Evolutionary conservation across 2,888 invertebrate genomes (phyloP).

Genomic region (Agriotes lineatus): DNA sequence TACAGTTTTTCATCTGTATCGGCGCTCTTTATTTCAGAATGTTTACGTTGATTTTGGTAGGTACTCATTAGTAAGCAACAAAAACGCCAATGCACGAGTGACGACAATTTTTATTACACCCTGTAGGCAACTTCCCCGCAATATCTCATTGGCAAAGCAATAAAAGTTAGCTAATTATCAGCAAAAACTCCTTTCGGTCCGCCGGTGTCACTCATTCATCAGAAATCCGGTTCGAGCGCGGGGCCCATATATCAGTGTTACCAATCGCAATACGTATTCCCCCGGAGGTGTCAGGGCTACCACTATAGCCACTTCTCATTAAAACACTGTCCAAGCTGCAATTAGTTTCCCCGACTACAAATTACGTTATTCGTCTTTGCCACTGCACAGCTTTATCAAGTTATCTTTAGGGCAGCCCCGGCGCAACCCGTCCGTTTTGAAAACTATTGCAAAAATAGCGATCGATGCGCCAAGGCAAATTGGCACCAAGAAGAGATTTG

Average conservation of each 20-base stretch:
- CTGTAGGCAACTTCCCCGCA: too few species aligned
- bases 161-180: conserved; percentile 16
- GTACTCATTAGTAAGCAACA: too few species aligned
- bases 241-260: conserved; percentile 61
- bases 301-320: conserved; percentile 66
- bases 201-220: conserved; percentile 29
- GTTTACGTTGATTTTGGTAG: too few species aligned
- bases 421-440: not conserved
- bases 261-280: conserved; percentile 66
- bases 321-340: conserved; percentile 68
- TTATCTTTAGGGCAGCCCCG: conserved; percentile 33
- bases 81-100: too few species aligned
- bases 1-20: too few species aligned
- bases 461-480: too few species aligned
- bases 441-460: too few species aligned
- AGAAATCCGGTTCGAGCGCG: conserved; percentile 36
- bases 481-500: too few species aligned
- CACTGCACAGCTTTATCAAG: conserved; percentile 54
- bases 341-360: conserved; percentile 67
- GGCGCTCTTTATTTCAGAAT: too few species aligned
- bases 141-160: not conserved
- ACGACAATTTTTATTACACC: too few species aligned
- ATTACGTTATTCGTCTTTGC: conserved; percentile 68
- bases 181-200: not conserved
- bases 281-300: conserved; percentile 64